Percentiles rank a stretch among this genome's conserved stretches.
phyloP scores from a whole-genome alignment of 1,140 invertebrate genomes.

The Zaprionus tsacasi region DNA sequence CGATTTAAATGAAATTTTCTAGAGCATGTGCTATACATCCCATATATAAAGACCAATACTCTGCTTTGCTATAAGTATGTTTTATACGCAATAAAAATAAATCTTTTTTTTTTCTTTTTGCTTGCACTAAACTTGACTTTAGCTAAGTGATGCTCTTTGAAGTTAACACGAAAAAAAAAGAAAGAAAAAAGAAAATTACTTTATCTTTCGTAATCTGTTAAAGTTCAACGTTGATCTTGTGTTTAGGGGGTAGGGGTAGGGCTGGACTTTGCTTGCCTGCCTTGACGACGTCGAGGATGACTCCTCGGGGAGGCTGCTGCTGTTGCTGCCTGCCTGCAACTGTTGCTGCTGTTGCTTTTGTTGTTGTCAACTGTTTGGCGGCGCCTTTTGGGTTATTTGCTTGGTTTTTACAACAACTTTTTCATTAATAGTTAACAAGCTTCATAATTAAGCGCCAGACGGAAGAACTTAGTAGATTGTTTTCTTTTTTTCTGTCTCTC shows the following conservation, averaged over 20 bases:
- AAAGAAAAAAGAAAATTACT: background rate
- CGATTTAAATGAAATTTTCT: background rate
- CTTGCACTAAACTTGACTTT: background rate
- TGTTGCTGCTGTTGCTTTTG: conserved; percentile 37
- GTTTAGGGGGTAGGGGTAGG: background rate
- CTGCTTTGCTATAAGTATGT: too few relatives aligned
- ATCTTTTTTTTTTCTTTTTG: too few relatives aligned
- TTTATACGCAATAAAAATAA: too few relatives aligned
- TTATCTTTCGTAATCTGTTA: conserved; percentile 2
- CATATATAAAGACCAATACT: background rate
- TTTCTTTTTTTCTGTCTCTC: conserved; percentile 14
- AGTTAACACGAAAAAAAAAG: background rate
- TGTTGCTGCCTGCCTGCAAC: background rate
- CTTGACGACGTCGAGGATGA: background rate
- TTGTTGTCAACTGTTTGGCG: conserved; percentile 51
- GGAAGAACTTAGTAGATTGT: conserved; percentile 38
- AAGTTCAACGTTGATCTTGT: background rate
- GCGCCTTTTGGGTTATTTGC: conserved; percentile 46
- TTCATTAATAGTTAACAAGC: conserved; percentile 83
- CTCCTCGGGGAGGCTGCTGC: conserved; percentile 24
- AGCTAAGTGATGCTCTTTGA: background rate
- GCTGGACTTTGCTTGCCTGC: background rate
- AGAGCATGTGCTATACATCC: background rate
- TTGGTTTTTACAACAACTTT: conserved; percentile 78
- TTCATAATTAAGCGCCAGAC: conserved; percentile 76